Percentiles rank a stretch among this genome's conserved stretches.
Evolutionary conservation across 2,113 vertebrate genomes (phyloP).

Genomic region (Eretmochelys imbricata): DNA sequence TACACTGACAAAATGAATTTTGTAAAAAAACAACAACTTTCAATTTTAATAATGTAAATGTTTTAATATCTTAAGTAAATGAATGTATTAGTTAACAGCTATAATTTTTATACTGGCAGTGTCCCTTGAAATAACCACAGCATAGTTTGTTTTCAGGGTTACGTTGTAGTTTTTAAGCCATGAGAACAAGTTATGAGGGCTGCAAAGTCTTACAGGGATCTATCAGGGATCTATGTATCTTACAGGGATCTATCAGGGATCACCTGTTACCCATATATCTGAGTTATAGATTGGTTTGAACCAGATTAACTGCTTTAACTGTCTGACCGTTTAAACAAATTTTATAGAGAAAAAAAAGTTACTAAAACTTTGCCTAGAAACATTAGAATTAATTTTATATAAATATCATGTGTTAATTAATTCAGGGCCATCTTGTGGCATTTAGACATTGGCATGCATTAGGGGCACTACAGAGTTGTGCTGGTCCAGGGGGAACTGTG

Average conservation of each 20-base stretch:
- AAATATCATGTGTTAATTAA: not conserved
- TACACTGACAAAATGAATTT: not conserved
- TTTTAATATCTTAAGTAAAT: not conserved
- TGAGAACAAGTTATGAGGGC: not conserved
- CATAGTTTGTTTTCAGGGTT: not conserved
- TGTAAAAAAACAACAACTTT: not conserved
- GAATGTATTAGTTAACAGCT: not conserved
- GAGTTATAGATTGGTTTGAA: not conserved
- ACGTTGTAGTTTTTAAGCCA: not conserved
- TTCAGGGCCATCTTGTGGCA: not conserved
- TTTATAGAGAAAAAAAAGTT: not conserved
- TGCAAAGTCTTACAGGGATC: not conserved
- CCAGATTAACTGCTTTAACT: not conserved
- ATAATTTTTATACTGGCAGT: not conserved
- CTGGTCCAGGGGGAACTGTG: not conserved
- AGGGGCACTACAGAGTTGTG: not conserved
- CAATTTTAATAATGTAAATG: not conserved
- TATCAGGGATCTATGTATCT: not conserved
- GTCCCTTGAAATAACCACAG: not conserved
- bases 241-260: not conserved
- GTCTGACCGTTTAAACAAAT: not conserved
- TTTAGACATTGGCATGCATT: not conserved
- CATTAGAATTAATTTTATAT: not conserved
- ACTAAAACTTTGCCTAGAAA: not conserved
- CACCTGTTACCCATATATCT: not conserved